Evolutionary conservation across 1,140 invertebrate species (phyloP), one percentile per base, ranked within the genome.

Genomic region (Magallana angulata): DNA sequence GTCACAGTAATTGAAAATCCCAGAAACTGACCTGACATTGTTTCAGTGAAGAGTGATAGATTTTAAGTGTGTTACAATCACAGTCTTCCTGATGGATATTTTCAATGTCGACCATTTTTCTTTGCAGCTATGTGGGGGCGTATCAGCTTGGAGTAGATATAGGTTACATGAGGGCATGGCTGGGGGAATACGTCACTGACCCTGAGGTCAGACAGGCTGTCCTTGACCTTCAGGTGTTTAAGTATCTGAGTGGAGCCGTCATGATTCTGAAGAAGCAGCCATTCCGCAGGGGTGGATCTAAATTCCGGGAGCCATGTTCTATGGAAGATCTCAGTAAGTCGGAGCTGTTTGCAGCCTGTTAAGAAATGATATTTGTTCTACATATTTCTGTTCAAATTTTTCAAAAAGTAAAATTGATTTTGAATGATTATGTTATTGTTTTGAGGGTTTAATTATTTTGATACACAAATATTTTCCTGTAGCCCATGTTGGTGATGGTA

Each of bases 91-190:
- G 36, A 48, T 48, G 36, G 36, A 48, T 48, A 48, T 0, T 48
- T 48, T 48, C 36, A 48, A 48, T 48, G 36, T 48, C 5, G 36
- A 2, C 36, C 16, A 11, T 83, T 85, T 87, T 86, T 82, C 80
- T 71, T 87, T 92, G 30, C 90, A 94, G 94, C 88, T 91, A 93
- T 48, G 86, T 90, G 85, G 94, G 94, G 24, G 94, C 94, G 14
- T 91, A 91, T 62, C 94, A 94, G 87, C 91, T 94, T 14, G 91
- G 91, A 71, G 76, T 91, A 57, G 94, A 94, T 90, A 91, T 94
- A 58, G 88, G 88, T 9, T 92, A 88, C 82, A 88, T 94, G 56
- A 88, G 86, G 58, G 89, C 90, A 12, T 92, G 92, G 92, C 88
- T 94, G 11, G 85, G 89, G 24, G 87, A 90, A 30, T 88, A 86